A percentile compares a stretch with the other conserved stretches of the same genome.
phyloP scores from a whole-genome alignment of 2,797 vertebrate genomes.

The Pseudocheirus occidentalis region DNA sequence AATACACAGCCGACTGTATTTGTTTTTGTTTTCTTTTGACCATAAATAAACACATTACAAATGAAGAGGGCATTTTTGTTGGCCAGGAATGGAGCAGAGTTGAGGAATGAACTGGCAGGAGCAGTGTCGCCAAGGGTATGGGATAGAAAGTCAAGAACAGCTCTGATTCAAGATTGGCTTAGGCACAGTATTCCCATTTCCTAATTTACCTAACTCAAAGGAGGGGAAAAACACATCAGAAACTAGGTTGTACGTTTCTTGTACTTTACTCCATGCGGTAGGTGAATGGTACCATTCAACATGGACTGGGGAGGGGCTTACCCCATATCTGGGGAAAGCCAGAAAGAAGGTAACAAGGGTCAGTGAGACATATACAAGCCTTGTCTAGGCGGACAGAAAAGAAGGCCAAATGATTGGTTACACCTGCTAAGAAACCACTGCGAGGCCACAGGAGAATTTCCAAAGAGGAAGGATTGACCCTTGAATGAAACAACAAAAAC shows the following conservation, averaged over 20 bases:
- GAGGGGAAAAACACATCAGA: constrained; percentile 34
- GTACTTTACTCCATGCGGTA: constrained; percentile 73
- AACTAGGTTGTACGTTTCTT: constrained; percentile 65
- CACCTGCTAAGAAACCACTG: constrained; percentile 33
- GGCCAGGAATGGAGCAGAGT: constrained; percentile 79
- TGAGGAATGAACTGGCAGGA: constrained; percentile 19
- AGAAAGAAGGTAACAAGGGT: constrained; percentile 46
- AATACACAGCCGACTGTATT: constrained; percentile 72
- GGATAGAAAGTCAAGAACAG: constrained; percentile 74
- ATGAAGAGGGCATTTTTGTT: constrained; percentile 78
- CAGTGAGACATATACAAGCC: constrained; percentile 67
- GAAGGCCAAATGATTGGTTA: constrained; percentile 47
- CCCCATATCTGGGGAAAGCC: constrained; percentile 26
- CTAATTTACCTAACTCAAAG: constrained; percentile 58
- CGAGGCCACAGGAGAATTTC: constrained; percentile 3
- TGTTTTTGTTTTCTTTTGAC: constrained; percentile 59
- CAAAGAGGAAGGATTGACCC: constrained; percentile 10
- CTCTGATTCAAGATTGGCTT: constrained; percentile 57
- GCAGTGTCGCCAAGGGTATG: background rate
- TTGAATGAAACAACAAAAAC: background rate
- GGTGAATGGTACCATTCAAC: constrained; percentile 62
- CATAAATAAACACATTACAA: constrained; percentile 84
- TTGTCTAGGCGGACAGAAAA: constrained; percentile 33
- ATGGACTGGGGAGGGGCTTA: background rate
- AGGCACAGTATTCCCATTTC: constrained; percentile 73